Evolutionary conservation across 2,888 invertebrate species (phyloP), one percentile per base, ranked within the genome.

Genomic region (Ochropleura plecta): DNA sequence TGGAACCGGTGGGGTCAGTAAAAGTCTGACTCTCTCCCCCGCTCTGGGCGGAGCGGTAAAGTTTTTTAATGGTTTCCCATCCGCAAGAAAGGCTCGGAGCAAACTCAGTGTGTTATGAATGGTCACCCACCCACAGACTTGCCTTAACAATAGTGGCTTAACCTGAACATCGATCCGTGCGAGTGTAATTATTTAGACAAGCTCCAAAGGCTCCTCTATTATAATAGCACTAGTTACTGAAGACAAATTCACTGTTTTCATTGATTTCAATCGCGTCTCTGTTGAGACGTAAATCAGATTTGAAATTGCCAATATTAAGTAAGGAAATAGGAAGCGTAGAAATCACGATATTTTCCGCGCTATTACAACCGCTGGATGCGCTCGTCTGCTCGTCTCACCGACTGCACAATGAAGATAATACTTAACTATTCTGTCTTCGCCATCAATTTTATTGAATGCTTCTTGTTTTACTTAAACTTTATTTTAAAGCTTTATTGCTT

Each of bases 331-430:
- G 73, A 68, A 86, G 66, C 70, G 81, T 81, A 86, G 80, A 83
- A 90, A 89, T 82, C 82, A 86, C 71, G 85, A 88, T 87, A 90
- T 90, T 90, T 90, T 89, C 90, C 86, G 70, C 85, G 80, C 86
- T 87, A 87, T 89, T 89, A 82, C 75, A 74, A 60, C 71, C 82
- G 73, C 59, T 77, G 70, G 78, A 73, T 83, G 82, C 81, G 78
- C 84, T 81, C 66, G 66, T 75, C 81, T 69, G 65, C 76, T 68
- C 63, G 48, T 42, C 68, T 85, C 70, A 81, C 74, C 74, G 83
- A 76, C 75, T 83, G 71, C 82, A 80, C 79, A 85, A 86, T 82
- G 78, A 83, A 86, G 85, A 84, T 88, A 88, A 88, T 88, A 83
- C 87, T 88, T 83, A 82, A 76, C 70, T 73, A 84, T 74, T 73